Evolutionary conservation across 1,140 invertebrate genomes (phyloP).

Genomic region (Neotoxoptera formosana): DNA sequence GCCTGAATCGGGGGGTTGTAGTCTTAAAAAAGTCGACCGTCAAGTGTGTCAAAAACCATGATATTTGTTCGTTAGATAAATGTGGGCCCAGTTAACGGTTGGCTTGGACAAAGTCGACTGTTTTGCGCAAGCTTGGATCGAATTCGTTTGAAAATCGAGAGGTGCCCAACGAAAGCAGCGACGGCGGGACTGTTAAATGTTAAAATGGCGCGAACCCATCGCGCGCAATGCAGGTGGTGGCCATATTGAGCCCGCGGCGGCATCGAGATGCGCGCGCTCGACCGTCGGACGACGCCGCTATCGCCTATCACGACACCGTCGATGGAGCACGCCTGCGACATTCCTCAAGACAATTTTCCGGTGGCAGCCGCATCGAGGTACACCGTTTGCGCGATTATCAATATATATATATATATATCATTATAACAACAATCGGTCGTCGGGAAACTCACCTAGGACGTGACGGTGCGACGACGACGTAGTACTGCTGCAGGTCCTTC

Average conservation of each 20-base stretch:
- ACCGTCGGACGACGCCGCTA: neutral
- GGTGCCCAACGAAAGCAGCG: neutral
- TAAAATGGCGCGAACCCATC: slow-evolving; percentile 45
- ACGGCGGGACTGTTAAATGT: neutral
- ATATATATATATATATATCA: neutral
- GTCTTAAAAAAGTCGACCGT: neutral
- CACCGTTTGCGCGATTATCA: neutral
- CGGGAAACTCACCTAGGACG: neutral
- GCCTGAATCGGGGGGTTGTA: neutral
- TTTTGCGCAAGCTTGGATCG: neutral
- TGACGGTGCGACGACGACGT: neutral
- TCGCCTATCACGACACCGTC: slow-evolving; percentile 22
- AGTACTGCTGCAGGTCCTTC: slow-evolving; percentile 1
- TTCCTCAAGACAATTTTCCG: neutral
- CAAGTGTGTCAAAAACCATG: neutral
- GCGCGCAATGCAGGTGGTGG: neutral
- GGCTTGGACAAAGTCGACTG: neutral
- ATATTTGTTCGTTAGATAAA: neutral
- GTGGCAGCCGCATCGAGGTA: no score
- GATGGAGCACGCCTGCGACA: neutral
- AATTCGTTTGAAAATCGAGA: neutral
- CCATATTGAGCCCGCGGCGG: slow-evolving; percentile 24
- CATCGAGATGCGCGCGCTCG: neutral
- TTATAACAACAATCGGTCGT: neutral
- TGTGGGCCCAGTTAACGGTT: neutral